Evolutionary conservation across 1,140 invertebrate species (phyloP).

Genomic region (Dolichoris vasculosae): DNA sequence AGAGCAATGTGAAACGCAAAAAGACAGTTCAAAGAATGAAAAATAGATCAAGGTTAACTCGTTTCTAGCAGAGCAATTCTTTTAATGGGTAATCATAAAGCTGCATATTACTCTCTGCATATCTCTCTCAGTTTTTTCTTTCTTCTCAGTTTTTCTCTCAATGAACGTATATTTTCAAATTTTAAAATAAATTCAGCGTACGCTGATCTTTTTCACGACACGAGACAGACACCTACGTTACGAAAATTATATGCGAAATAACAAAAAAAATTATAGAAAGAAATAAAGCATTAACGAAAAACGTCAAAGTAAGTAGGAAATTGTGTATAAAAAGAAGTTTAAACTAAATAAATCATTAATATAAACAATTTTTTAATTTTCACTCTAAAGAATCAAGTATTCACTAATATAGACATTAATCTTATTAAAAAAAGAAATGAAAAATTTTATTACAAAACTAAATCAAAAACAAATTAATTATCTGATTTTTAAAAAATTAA

Average conservation of each 20-base stretch:
- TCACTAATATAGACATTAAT: too few relatives aligned
- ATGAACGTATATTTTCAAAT: neutral
- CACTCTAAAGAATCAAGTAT: too few relatives aligned
- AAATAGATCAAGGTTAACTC: conserved; percentile 36
- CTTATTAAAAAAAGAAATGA: too few relatives aligned
- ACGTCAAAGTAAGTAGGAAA: too few relatives aligned
- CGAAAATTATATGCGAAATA: neutral
- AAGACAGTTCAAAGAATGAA: conserved; percentile 9
- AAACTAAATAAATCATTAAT: too few relatives aligned
- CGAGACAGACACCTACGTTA: neutral
- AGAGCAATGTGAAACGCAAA: too few relatives aligned
- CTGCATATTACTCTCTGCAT: neutral
- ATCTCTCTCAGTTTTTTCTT: neutral
- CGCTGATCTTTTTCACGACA: neutral
- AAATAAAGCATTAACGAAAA: too few relatives aligned
- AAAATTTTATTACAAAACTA: too few relatives aligned
- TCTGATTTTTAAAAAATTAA: too few relatives aligned
- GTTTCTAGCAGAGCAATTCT: neutral
- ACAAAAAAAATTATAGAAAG: neutral
- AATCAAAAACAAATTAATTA: too few relatives aligned
- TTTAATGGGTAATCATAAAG: conserved; percentile 36
- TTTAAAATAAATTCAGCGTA: neutral
- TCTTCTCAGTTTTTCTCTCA: neutral
- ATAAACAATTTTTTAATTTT: too few relatives aligned
- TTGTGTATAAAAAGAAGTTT: too few relatives aligned